Evolutionary conservation across 2,888 invertebrate genomes (phyloP), one percentile per base, ranked within the genome.

Genomic region (Lissonota sp.): DNA sequence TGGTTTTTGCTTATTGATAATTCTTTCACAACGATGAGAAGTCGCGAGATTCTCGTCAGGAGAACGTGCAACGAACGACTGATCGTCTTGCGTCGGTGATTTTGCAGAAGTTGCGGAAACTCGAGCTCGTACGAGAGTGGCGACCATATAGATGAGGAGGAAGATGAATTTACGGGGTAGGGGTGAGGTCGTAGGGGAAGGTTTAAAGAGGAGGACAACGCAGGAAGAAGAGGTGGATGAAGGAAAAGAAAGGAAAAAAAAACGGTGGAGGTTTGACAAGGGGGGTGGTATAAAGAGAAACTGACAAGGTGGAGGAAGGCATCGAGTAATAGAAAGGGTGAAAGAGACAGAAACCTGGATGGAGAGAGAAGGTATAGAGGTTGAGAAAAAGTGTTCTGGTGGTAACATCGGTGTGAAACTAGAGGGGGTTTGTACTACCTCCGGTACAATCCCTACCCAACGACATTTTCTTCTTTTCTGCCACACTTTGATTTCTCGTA

Each of bases 51-150:
- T 67, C 71, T 69, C 77, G 77, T 79, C 80, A 75, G 84, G 77
- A 64, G 83, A 84, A 84, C 84, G 86, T 86, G 86, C 89, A 86
- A 87, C 86, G 88, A 88, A 86, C 85, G 86, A 88, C 88, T 88
- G 87, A 87, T 86, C 89, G 90, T 90, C 86, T 88, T 86, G 88
- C 67, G 26, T 60, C 88, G 85, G 88, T 88, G 90, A 91, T 90
- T 91, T 90, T 91, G 91, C 90, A 88, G 88, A 91, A 91, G 88
- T 88, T 91, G 91, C 91, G 90, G 89, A 91, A 90, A 90, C 87
- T 87, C 86, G 46, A 66, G 66, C 71, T 73, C 73, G 53, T 26
- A 26, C 26, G 72, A 8, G 46, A 58, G 78, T 63, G 77, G 74
- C 80, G 80, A 79, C 57, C 62, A 76, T 71, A 62, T 71, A 62